These are phyloP conservation scores for Platynereis dumerilii DNA, from an alignment of 2,888 invertebrate genomes.

Conservation along the genomic window DNA sequence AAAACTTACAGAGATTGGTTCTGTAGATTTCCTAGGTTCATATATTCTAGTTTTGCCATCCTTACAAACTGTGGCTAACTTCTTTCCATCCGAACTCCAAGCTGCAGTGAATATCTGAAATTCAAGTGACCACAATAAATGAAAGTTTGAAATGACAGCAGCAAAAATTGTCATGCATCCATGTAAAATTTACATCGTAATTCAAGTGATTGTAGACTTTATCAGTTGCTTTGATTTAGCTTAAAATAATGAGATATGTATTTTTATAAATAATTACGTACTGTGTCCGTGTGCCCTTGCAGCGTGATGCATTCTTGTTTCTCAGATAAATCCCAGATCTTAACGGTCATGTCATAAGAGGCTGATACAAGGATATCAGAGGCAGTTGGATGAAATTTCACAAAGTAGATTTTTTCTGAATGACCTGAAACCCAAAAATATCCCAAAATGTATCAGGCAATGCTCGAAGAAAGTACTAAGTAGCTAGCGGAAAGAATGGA, in stretches of 20 bases:
- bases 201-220: too few species aligned
- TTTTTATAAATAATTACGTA: conserved; percentile 2
- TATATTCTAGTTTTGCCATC: conserved; percentile 86
- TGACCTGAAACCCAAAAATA: conserved; percentile 70
- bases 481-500: too few species aligned
- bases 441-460: too few species aligned
- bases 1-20: conserved; percentile 68
- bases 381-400: conserved; percentile 86
- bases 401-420: conserved; percentile 88
- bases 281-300: conserved; percentile 34
- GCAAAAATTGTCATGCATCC: background rate
- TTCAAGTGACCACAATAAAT: background rate
- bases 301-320: conserved; percentile 70
- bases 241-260: too few species aligned
- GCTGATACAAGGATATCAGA: conserved; percentile 85
- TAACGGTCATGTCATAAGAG: conserved; percentile 87
- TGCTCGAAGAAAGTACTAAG: too few species aligned
- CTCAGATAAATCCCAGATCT: conserved; percentile 78
- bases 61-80: conserved; percentile 86
- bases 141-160: too few species aligned
- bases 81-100: conserved; percentile 91
- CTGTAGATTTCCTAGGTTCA: conserved; percentile 75
- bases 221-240: too few species aligned
- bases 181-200: conserved; percentile 3
- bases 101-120: conserved; percentile 81